A percentile compares a stretch with the other conserved stretches of the same genome.
These are phyloP conservation scores for Napeogenes sylphis DNA, from an alignment of 2,888 invertebrate genomes.

Conservation along the genomic window DNA sequence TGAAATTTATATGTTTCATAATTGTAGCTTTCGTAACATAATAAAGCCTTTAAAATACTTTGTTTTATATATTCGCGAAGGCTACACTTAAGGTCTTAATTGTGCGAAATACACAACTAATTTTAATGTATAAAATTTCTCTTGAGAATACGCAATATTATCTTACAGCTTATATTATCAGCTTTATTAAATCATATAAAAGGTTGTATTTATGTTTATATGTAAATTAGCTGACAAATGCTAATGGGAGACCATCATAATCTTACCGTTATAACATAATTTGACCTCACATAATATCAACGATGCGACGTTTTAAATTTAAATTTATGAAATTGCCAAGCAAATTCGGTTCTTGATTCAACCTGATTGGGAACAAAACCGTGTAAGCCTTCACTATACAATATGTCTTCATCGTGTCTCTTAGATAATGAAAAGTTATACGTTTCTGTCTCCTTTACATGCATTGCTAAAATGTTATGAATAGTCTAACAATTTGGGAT, in stretches of 20 bases:
- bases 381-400: conserved; percentile 14
- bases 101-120: too few species aligned
- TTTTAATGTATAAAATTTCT: too few species aligned
- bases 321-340: conserved; percentile 14
- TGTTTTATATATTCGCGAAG: too few species aligned
- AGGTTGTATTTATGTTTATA: neutral
- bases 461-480: conserved; percentile 11
- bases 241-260: conserved; percentile 19
- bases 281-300: conserved; percentile 6
- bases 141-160: too few species aligned
- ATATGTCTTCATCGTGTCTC: conserved; percentile 29
- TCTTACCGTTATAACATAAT: conserved; percentile 8
- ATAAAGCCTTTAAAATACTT: too few species aligned
- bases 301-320: conserved; percentile 13
- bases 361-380: conserved; percentile 10
- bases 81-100: too few species aligned
- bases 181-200: too few species aligned
- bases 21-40: too few species aligned
- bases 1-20: too few species aligned
- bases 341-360: conserved; percentile 13
- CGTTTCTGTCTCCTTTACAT: conserved; percentile 22
- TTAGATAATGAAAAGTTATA: conserved; percentile 31
- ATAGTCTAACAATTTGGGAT: conserved; percentile 3
- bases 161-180: too few species aligned
- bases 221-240: conserved; percentile 14